Base-by-base conservation (phyloP, 2,888 invertebrate genomes). In the Chloroclysta siterata region DNA sequence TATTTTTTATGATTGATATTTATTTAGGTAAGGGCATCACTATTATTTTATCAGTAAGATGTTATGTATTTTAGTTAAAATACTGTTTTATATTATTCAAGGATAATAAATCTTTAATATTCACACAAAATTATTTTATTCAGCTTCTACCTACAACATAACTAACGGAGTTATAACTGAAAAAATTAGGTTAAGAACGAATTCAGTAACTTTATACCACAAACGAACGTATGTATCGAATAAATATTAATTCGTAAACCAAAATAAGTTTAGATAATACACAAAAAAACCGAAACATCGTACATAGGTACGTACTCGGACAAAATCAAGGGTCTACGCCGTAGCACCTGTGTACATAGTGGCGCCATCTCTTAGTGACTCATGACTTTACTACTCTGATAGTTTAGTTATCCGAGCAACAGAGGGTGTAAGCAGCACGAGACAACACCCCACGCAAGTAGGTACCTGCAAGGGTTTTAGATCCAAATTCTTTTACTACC, bases 91-190 rank as follows among this genome's bases (percentile, higher is more conserved):
- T 68, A 66, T 61, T 72, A 60, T 63, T 61, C 55, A 48, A 53
- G 60, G 63, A 60, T 67, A 71, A 66, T 79, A 68, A 69, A 78
- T 78, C 66, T 67, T 73, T 66, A 52, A 56, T 61, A 59, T 62
- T 54, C 51, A 46, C 17, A 46, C n/a, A 7, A 11, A 5, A 5
- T 10, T 33, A 7, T 50, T 50, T 50, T 29, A 29, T 46, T 46
- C 5, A 17, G 36, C 11, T 7, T 3, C 22, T 22, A 22, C 22
- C 22, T 22, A 22, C 22, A 22, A 22, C 22, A 5, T 33, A 8
- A 8, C 3, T 29, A 8, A 33, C 29, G 29, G 29, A 29, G 29
- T 29, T 29, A 29, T 29, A 29, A 29, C 28, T 5, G 4, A 5
- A 29, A 29, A 29, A 6, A 29, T 6, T 29, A 29, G 29, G 28